phyloP scores from a whole-genome alignment of 1,140 invertebrate genomes.

The Melanaphis sacchari region DNA sequence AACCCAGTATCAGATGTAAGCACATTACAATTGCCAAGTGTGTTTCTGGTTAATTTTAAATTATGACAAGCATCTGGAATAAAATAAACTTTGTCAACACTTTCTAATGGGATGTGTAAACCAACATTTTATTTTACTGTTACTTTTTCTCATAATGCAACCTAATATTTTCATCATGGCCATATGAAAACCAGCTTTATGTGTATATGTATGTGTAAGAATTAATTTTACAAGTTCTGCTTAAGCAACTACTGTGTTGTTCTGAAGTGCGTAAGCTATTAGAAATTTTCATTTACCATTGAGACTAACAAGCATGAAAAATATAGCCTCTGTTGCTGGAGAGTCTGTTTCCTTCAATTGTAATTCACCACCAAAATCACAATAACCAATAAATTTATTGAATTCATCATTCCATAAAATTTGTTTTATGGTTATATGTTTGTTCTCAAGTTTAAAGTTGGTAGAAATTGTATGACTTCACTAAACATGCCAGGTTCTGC shows the following conservation, averaged over 20 bases:
- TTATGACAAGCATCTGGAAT: slow-evolving; percentile 7
- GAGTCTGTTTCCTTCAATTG: not conserved
- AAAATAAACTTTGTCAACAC: slow-evolving; percentile 14
- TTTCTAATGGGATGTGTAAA: slow-evolving; percentile 3
- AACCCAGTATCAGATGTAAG: not conserved
- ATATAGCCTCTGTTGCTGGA: slow-evolving; percentile 30
- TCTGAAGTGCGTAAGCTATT: not conserved
- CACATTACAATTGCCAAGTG: not conserved
- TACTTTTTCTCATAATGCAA: not conserved
- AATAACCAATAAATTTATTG: slow-evolving; percentile 42
- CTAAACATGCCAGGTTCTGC: not conserved
- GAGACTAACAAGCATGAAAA: slow-evolving; percentile 44
- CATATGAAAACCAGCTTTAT: too few species aligned
- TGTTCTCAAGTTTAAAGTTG: not conserved
- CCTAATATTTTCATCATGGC: slow-evolving; percentile 33
- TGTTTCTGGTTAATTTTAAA: not conserved
- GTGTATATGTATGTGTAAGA: not conserved
- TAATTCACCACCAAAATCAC: slow-evolving; percentile 46
- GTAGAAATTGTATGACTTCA: not conserved
- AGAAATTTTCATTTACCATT: slow-evolving; percentile 3
- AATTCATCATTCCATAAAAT: slow-evolving; percentile 4
- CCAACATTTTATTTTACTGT: slow-evolving; percentile 20
- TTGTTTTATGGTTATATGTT: too few species aligned
- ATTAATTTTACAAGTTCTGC: not conserved
- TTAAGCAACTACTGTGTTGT: slow-evolving; percentile 10